phyloP scores from a whole-genome alignment of 2,113 vertebrate genomes.

The Damaliscus lunatus region DNA sequence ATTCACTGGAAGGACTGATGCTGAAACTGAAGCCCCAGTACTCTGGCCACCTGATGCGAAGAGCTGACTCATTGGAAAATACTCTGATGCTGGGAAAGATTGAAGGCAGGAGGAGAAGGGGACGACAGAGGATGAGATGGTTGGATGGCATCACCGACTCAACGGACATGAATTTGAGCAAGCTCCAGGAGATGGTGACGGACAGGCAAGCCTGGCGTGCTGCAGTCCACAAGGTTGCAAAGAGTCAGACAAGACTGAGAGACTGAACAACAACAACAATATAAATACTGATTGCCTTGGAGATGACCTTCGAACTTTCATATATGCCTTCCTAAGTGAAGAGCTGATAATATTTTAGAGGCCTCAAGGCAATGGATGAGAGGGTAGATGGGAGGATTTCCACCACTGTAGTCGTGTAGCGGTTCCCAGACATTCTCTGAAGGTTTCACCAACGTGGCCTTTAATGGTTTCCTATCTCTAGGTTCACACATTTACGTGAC shows the following conservation, averaged over 20 bases:
- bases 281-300: background rate
- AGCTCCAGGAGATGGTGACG: background rate
- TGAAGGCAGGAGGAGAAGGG: background rate
- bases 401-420: background rate
- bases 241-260: background rate
- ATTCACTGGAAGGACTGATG: background rate
- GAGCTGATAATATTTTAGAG: background rate
- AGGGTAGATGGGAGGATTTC: background rate
- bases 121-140: background rate
- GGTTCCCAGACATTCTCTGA: background rate
- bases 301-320: background rate
- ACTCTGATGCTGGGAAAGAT: background rate
- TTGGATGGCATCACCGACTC: background rate
- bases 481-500: background rate
- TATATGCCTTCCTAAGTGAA: background rate
- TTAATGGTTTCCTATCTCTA: background rate
- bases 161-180: background rate
- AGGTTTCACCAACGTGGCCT: background rate
- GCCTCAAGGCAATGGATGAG: background rate
- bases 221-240: background rate
- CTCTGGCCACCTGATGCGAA: background rate
- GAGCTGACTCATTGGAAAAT: background rate
- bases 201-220: background rate
- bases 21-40: background rate
- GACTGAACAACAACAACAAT: background rate